These are phyloP conservation scores for Cotesia typhae DNA, from an alignment of 1,140 invertebrate species.

Conservation along the genomic window DNA sequence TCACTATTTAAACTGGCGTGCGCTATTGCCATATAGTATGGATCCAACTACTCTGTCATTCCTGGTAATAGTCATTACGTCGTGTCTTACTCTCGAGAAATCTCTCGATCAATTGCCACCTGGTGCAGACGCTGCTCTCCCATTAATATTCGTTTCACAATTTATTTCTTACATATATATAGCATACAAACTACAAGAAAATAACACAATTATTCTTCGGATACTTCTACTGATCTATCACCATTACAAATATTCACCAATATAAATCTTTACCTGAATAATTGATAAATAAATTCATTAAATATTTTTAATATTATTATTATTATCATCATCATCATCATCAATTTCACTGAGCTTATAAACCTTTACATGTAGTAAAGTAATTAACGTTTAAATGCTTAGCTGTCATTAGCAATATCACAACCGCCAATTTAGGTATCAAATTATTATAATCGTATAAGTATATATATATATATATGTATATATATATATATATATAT, in stretches of 20 bases:
- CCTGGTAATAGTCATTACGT: conserved; percentile 31
- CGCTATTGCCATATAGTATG: conserved; percentile 39
- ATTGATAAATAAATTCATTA: conserved; percentile 1
- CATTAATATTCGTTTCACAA: conserved; percentile 17
- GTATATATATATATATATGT: no score
- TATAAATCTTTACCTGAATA: conserved; percentile 12
- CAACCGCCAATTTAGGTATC: conserved; percentile 4
- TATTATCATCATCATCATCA: background rate
- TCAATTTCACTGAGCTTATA: background rate
- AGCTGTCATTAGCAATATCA: background rate
- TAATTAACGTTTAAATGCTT: no score
- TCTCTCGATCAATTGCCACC: background rate
- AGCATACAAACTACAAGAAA: background rate
- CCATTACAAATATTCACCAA: no score
- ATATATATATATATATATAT: background rate
- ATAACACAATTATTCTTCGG: background rate
- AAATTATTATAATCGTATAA: background rate
- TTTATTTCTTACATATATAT: conserved; percentile 1
- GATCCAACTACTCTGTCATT: conserved; percentile 32
- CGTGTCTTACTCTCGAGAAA: conserved; percentile 16
- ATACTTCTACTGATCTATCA: background rate
- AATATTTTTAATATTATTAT: no score
- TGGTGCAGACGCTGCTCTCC: background rate
- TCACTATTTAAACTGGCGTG: conserved; percentile 53
- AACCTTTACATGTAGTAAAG: no score